A percentile compares a stretch with the other conserved stretches of the same genome.
phyloP scores from a whole-genome alignment of 2,113 vertebrate species.

The Tragulus kanchil region DNA sequence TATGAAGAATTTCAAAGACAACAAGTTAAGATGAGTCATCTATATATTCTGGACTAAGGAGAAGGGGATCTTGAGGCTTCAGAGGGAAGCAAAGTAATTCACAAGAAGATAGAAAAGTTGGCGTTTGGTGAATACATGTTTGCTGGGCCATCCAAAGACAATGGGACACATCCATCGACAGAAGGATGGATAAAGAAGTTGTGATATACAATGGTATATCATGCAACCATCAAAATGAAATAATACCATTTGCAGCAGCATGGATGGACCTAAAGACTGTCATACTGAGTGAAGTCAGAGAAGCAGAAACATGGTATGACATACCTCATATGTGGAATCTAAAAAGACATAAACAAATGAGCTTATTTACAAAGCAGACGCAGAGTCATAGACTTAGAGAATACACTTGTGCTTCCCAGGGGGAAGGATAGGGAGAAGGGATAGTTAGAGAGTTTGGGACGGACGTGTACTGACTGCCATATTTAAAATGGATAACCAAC shows the following conservation, averaged over 20 bases:
- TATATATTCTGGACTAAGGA: not conserved
- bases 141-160: not conserved
- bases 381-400: not conserved
- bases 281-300: not conserved
- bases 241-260: not conserved
- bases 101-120: not conserved
- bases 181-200: not conserved
- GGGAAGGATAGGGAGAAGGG: not conserved
- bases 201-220: not conserved
- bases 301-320: not conserved
- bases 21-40: not conserved
- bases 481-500: not conserved
- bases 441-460: not conserved
- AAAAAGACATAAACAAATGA: not conserved
- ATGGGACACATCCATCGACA: not conserved
- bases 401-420: not conserved
- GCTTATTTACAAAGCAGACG: not conserved
- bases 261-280: not conserved
- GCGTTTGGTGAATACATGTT: not conserved
- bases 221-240: not conserved
- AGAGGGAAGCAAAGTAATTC: not conserved
- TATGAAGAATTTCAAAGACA: not conserved
- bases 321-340: not conserved
- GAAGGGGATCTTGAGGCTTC: not conserved
- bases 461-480: not conserved